These are phyloP conservation scores for Slavum lentiscoides DNA, from an alignment of 2,888 invertebrate species.

Conservation along the genomic window DNA sequence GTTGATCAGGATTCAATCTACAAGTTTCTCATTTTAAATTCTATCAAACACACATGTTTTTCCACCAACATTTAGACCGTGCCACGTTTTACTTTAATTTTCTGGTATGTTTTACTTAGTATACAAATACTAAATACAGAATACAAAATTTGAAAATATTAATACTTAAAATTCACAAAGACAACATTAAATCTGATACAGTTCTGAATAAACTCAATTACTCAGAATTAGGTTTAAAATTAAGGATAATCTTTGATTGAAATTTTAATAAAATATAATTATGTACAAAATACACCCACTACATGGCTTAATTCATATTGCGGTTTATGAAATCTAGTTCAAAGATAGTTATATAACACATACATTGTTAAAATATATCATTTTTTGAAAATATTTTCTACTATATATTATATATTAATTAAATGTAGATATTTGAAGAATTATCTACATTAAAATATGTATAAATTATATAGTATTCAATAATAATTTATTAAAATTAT, in stretches of 20 bases:
- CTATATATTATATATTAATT: background rate
- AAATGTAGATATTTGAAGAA: background rate
- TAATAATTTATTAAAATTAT: background rate
- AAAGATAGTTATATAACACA: slow-evolving; percentile 1
- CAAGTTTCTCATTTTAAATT: slow-evolving; percentile 25
- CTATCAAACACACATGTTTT: slow-evolving; percentile 45
- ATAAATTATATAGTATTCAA: background rate
- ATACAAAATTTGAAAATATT: background rate
- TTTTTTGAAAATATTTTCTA: background rate
- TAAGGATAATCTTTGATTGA: background rate
- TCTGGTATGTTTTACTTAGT: background rate
- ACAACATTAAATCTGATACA: background rate
- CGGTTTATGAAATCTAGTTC: background rate
- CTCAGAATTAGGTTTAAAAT: background rate
- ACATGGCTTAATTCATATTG: background rate
- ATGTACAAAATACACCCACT: slow-evolving; percentile 1
- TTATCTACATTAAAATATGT: too few species aligned
- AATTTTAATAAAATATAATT: slow-evolving; percentile 1
- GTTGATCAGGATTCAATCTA: background rate
- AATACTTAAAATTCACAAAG: background rate
- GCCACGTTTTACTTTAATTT: background rate
- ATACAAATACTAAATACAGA: background rate
- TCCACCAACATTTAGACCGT: slow-evolving; percentile 32
- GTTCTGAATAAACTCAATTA: background rate
- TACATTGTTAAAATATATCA: background rate